Evolutionary conservation across 2,797 vertebrate species (phyloP).

Genomic region (Epinephelus malabaricus): DNA sequence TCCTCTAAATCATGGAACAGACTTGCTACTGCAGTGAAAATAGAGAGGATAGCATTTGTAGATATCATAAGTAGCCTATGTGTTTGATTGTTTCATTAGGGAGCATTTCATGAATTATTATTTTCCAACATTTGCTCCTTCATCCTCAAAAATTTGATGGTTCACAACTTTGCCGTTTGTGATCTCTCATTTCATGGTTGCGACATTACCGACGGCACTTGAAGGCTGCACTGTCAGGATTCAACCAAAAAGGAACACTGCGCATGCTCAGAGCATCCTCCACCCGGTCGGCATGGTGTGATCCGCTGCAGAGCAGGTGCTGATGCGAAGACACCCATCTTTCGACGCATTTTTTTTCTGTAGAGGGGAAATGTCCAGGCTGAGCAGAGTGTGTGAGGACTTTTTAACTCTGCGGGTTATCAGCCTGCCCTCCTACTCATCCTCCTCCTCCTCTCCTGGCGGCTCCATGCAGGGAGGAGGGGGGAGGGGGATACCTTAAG

Average conservation of each 20-base stretch:
- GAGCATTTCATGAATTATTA: too few relatives aligned
- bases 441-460: neutral
- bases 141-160: neutral
- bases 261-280: constrained; percentile 74
- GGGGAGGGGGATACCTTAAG: constrained; percentile 51
- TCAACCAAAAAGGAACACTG: constrained; percentile 18
- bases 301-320: constrained; percentile 58
- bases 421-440: constrained; percentile 1
- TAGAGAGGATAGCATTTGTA: too few relatives aligned
- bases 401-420: constrained; percentile 45
- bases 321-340: constrained; percentile 64
- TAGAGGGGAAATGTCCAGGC: constrained; percentile 14
- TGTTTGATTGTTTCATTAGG: too few relatives aligned
- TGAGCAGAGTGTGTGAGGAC: constrained; percentile 22
- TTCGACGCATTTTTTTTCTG: constrained; percentile 18
- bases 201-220: constrained; percentile 36
- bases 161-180: neutral
- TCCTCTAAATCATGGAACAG: too few relatives aligned
- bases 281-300: constrained; percentile 33
- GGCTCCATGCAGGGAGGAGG: constrained; percentile 11
- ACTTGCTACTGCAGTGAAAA: too few relatives aligned
- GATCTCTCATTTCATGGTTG: neutral
- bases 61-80: too few relatives aligned
- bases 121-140: neutral
- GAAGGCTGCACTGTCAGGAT: constrained; percentile 46